Evolutionary conservation across 1,140 invertebrate genomes (phyloP).

Genomic region (Stenopsyche tienmushanensis): DNA sequence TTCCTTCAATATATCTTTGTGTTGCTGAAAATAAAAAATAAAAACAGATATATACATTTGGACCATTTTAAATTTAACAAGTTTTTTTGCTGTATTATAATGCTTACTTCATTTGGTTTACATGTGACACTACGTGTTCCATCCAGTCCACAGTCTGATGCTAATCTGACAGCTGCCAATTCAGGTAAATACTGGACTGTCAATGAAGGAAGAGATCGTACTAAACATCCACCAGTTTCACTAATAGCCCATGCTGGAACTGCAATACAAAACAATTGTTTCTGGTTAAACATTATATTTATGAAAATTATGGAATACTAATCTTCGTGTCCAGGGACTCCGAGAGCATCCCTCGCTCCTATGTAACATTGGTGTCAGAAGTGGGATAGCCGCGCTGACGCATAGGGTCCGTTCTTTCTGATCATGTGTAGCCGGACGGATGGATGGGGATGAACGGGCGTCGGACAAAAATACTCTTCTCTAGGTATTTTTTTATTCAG

Average conservation of each 20-base stretch:
- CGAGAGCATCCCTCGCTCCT: no score
- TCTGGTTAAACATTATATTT: not conserved
- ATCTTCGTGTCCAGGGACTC: no score
- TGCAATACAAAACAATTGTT: constrained; percentile 46
- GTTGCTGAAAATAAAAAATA: constrained; percentile 48
- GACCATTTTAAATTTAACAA: not conserved
- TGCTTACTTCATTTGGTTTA: constrained; percentile 66
- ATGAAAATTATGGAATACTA: not conserved
- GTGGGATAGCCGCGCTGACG: no score
- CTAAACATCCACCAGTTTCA: constrained; percentile 60
- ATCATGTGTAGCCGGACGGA: no score
- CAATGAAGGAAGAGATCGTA: constrained; percentile 68
- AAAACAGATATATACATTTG: not conserved
- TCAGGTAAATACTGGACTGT: constrained; percentile 72
- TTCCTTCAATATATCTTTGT: constrained; percentile 50
- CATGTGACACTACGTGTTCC: constrained; percentile 73
- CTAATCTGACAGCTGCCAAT: constrained; percentile 79
- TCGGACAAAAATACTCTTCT: no score
- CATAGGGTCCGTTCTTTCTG: no score
- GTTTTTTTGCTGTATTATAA: not conserved
- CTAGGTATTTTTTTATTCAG: no score
- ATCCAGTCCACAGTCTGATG: constrained; percentile 85
- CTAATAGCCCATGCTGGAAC: constrained; percentile 69
- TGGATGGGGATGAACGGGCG: no score
- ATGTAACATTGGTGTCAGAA: no score